Evolutionary conservation across 2,888 invertebrate genomes (phyloP).

Genomic region (Metopia argyrocephala): DNA sequence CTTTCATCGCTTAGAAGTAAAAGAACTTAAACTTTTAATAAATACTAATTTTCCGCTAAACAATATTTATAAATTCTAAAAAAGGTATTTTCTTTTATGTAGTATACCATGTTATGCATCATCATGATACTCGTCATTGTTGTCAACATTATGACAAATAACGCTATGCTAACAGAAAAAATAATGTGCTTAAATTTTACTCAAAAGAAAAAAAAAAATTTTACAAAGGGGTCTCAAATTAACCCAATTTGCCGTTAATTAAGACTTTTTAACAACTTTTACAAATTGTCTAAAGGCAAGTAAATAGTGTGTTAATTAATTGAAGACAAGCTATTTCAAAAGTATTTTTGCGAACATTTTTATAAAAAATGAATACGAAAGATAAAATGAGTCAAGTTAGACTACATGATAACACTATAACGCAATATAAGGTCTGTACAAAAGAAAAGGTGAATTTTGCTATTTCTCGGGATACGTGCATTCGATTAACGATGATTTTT

Average conservation of each 20-base stretch:
- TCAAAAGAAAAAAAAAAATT: background rate
- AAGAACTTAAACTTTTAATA: background rate
- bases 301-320: slow-evolving; percentile 26
- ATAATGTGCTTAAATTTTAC: background rate
- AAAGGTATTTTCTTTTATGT: background rate
- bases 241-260: slow-evolving; percentile 45
- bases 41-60: background rate
- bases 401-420: no score
- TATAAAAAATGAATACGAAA: background rate
- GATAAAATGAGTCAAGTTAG: no score
- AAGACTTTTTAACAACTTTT: slow-evolving; percentile 30
- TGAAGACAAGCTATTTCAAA: slow-evolving; percentile 8
- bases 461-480: no score
- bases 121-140: background rate
- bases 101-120: background rate
- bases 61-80: background rate
- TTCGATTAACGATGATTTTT: no score
- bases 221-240: slow-evolving; percentile 52
- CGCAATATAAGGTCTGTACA: no score
- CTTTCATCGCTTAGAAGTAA: background rate
- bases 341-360: background rate
- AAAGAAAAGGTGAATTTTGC: no score
- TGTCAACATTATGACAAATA: background rate
- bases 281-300: background rate
- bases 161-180: background rate